Evolutionary conservation across 2,113 vertebrate genomes (phyloP).

Genomic region (Rhea pennata): DNA sequence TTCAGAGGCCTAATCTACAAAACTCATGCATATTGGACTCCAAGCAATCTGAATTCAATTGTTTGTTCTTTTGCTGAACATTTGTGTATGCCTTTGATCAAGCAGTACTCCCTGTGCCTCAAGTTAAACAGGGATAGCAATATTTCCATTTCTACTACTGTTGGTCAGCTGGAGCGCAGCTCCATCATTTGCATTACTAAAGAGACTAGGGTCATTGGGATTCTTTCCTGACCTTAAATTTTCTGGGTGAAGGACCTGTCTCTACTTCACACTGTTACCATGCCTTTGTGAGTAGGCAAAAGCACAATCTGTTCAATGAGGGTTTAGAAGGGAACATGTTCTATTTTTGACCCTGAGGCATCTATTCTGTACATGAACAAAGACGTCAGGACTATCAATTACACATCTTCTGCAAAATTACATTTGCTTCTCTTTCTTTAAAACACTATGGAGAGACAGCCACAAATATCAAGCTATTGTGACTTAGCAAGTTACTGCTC

Average conservation of each 20-base stretch:
- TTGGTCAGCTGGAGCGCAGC: not conserved
- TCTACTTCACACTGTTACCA: not conserved
- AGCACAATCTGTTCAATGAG: not conserved
- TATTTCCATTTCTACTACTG: not conserved
- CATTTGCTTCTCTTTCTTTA: not conserved
- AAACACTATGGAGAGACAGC: not conserved
- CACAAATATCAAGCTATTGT: not conserved
- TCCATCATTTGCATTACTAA: rapidly evolving
- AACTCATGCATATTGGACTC: not conserved
- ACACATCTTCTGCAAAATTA: not conserved
- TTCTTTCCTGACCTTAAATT: not conserved
- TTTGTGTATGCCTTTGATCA: not conserved
- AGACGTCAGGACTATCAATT: not conserved
- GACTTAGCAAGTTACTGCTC: not conserved
- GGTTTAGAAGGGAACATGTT: not conserved
- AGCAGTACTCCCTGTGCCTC: not conserved
- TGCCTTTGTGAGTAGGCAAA: not conserved
- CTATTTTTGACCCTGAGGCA: not conserved
- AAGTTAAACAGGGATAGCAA: not conserved
- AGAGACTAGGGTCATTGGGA: not conserved
- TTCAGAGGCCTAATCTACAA: not conserved
- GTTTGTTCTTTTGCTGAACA: not conserved
- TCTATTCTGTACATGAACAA: not conserved
- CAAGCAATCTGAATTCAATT: not conserved
- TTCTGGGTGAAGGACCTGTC: not conserved